Evolutionary conservation across 2,888 invertebrate genomes (phyloP).

Genomic region (Pristionchus mayeri): DNA sequence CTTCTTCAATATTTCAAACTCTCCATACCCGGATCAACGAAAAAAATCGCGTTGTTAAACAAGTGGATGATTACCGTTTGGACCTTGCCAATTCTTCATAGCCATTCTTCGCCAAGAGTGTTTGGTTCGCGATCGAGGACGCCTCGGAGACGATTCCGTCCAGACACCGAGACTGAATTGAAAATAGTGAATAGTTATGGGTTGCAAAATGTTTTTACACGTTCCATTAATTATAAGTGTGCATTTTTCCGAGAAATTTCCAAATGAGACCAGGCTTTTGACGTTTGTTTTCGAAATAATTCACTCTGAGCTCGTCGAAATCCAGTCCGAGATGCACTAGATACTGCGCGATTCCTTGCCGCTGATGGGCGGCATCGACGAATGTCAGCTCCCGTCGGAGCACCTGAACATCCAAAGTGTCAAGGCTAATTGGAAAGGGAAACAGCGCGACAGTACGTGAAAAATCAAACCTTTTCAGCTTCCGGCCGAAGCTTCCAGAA

Average conservation of each 20-base stretch:
- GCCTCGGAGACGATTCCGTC: constrained; percentile 38
- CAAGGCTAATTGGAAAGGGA: neutral
- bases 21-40: neutral
- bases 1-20: neutral
- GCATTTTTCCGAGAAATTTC: neutral
- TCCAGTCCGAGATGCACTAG: neutral
- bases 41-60: neutral
- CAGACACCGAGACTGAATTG: neutral
- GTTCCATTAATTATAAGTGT: neutral
- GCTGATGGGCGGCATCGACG: neutral
- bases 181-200: neutral
- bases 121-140: too few species aligned
- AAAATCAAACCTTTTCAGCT: neutral
- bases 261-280: neutral
- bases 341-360: constrained; percentile 31
- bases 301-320: neutral
- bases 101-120: neutral
- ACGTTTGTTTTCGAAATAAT: neutral
- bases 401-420: neutral
- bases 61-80: neutral
- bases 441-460: too few species aligned
- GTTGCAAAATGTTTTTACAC: neutral
- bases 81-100: neutral
- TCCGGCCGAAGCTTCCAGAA: constrained; percentile 2
- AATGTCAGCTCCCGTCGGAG: constrained; percentile 27